Evolutionary conservation across 2,888 invertebrate species (phyloP).

Genomic region (Bombylius discolor): DNA sequence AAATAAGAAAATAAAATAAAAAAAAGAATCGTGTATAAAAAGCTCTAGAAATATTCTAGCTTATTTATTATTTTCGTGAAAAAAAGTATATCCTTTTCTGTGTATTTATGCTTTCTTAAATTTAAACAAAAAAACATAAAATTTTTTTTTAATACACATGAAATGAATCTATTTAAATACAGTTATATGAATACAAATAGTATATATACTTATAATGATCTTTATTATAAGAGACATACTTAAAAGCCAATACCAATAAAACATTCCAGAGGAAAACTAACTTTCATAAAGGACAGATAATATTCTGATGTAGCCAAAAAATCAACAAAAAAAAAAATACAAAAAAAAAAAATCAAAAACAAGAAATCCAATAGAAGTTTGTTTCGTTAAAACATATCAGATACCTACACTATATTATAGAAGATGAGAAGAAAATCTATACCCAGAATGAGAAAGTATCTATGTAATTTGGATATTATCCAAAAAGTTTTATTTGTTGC

Average conservation of each 20-base stretch:
- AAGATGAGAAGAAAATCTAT: too few species aligned
- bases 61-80: slow-evolving; percentile 7
- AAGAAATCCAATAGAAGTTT: too few species aligned
- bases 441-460: neutral
- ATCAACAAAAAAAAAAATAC: neutral
- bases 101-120: too few species aligned
- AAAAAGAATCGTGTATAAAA: neutral
- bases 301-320: neutral
- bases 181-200: too few species aligned
- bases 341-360: too few species aligned
- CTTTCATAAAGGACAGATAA: slow-evolving; percentile 5
- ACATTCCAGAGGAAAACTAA: slow-evolving; percentile 12
- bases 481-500: slow-evolving; percentile 10
- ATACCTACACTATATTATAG: too few species aligned
- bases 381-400: too few species aligned
- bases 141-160: too few species aligned
- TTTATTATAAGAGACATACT: slow-evolving; percentile 20
- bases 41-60: slow-evolving; percentile 2
- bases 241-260: slow-evolving; percentile 21
- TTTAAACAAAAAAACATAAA: too few species aligned
- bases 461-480: slow-evolving; percentile 5
- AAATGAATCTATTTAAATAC: too few species aligned
- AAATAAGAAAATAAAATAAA: neutral
- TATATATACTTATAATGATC: slow-evolving; percentile 13
- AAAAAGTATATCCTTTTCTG: neutral